These are phyloP conservation scores for Crypturellus tataupa DNA, from an alignment of 2,797 vertebrate genomes.

Conservation along the genomic window DNA sequence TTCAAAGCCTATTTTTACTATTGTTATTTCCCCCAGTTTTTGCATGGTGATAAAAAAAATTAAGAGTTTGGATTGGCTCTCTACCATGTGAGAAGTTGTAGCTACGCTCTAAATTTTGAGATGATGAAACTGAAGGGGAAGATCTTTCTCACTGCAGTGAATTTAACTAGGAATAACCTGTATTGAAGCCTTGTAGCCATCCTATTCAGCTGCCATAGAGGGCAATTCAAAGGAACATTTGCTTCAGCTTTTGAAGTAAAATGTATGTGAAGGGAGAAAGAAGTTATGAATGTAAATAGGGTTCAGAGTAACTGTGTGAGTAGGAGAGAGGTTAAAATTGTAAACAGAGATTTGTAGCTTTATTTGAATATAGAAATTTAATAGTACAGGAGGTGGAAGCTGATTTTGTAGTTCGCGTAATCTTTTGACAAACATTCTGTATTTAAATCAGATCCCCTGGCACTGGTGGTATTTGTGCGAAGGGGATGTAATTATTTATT, in stretches of 20 bases:
- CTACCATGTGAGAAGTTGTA: background rate
- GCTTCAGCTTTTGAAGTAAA: constrained; percentile 1
- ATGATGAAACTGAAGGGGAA: background rate
- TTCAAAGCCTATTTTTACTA: background rate
- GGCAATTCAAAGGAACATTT: background rate
- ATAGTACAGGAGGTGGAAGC: background rate
- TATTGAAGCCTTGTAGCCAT: background rate
- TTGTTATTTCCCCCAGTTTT: background rate
- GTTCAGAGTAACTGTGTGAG: background rate
- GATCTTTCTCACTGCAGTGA: background rate
- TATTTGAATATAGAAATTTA: constrained; percentile 14
- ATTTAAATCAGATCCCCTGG: background rate
- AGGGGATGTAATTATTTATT: constrained; percentile 49
- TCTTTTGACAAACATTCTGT: background rate
- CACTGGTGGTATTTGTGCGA: background rate
- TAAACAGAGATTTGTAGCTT: constrained; percentile 14
- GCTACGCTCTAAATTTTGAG: background rate
- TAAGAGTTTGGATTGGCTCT: background rate
- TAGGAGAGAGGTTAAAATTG: background rate
- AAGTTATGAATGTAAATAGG: background rate
- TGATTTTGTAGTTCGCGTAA: background rate
- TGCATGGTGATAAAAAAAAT: background rate
- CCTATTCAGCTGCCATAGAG: background rate
- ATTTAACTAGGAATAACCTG: background rate
- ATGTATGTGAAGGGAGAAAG: background rate